A percentile compares a stretch with the other conserved stretches of the same genome.
Evolutionary conservation across 2,113 vertebrate genomes (phyloP).

Genomic region (Todiramphus chloris): DNA sequence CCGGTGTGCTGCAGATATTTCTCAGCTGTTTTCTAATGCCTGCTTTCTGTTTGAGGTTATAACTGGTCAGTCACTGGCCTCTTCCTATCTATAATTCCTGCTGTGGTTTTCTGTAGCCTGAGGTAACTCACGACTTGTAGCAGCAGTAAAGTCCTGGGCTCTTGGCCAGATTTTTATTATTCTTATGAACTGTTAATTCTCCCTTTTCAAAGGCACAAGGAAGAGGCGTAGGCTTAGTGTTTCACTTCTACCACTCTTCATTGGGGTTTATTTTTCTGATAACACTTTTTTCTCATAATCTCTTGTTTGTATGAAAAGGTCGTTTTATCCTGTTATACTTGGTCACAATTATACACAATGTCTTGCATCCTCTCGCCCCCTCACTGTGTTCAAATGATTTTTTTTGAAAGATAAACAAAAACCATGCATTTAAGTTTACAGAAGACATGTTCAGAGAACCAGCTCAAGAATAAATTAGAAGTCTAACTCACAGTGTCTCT

Average conservation of each 20-base stretch:
- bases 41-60: neutral
- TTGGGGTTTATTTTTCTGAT: neutral
- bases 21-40: neutral
- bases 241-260: neutral
- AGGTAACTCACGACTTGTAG: neutral
- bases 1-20: neutral
- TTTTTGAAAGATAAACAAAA: neutral
- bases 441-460: neutral
- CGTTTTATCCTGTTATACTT: neutral
- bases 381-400: neutral
- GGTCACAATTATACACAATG: neutral
- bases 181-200: neutral
- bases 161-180: neutral
- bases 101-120: neutral
- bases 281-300: neutral
- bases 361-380: neutral
- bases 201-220: neutral
- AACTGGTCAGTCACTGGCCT: neutral
- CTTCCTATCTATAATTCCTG: neutral
- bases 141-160: neutral
- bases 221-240: neutral
- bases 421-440: neutral
- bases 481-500: neutral
- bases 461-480: neutral
- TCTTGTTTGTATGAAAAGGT: neutral